These are phyloP conservation scores for Astropecten irregularis DNA, from an alignment of 53 echinoderm and acorn worm genomes.

Conservation along the genomic window DNA sequence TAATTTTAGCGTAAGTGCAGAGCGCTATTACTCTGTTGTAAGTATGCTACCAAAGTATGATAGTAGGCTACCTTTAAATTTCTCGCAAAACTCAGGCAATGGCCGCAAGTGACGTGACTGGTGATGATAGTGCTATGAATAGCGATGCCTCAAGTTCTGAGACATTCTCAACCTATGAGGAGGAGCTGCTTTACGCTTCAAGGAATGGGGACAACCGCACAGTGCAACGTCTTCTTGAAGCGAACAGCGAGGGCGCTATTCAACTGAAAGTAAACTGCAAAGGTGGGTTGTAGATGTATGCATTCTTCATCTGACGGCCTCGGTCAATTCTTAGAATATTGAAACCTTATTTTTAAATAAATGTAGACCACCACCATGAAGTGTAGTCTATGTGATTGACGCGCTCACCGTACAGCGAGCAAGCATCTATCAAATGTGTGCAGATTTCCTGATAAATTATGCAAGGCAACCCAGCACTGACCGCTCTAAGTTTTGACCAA, in stretches of 20 bases:
- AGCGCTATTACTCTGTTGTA: no score
- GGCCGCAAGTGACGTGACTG: neutral
- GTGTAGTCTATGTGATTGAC: neutral
- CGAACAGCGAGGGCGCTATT: constrained; percentile 21
- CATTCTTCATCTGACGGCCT: neutral
- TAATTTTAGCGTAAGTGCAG: no score
- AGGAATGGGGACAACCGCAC: constrained; percentile 74
- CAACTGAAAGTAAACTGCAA: constrained; percentile 83
- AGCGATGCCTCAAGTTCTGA: neutral
- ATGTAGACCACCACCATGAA: neutral
- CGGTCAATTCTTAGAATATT: neutral
- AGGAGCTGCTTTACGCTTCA: constrained; percentile 70
- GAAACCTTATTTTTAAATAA: neutral
- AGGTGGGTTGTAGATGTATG: constrained; percentile 50
- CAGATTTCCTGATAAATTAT: no score
- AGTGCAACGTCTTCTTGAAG: constrained; percentile 58
- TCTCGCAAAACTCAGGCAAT: neutral
- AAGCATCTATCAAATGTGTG: no score
- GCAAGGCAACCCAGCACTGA: no score
- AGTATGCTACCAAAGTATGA: no score
- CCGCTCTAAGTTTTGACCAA: no score
- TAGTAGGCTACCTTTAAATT: no score
- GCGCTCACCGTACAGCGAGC: neutral
- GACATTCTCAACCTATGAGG: constrained; percentile 36
- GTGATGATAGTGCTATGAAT: neutral